phyloP scores from a whole-genome alignment of 2,113 vertebrate genomes.

The Cygnus buccinator region DNA sequence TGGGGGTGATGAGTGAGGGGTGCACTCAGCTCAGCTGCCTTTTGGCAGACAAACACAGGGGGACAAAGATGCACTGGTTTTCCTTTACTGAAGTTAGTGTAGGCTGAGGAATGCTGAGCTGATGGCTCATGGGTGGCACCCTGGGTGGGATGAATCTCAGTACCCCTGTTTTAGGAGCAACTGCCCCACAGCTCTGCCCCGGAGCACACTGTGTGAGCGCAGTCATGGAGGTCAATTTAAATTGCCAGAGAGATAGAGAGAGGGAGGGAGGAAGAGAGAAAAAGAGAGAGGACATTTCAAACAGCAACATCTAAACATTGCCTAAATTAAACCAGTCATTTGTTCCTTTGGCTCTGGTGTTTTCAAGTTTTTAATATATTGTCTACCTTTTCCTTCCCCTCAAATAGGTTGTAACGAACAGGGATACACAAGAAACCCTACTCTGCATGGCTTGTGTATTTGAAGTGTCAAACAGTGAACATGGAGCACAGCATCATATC shows the following conservation, averaged over 20 bases:
- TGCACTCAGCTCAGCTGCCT: neutral
- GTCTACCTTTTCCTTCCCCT: neutral
- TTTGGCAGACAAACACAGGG: neutral
- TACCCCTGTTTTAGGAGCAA: fast-evolving
- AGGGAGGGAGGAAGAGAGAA: neutral
- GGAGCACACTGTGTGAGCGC: fast-evolving
- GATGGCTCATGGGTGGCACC: neutral
- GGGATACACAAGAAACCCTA: constrained; percentile 98
- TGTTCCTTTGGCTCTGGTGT: neutral
- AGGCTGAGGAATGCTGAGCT: neutral
- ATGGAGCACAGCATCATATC: constrained; percentile 98
- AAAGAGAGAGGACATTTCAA: fast-evolving
- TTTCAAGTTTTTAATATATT: neutral
- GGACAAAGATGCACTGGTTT: fast-evolving
- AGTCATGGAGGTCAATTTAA: fast-evolving
- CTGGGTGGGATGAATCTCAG: neutral
- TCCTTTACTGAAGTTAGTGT: neutral
- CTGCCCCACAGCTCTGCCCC: neutral
- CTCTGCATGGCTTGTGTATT: constrained; percentile 99
- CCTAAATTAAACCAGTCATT: neutral
- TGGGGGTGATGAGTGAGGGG: neutral
- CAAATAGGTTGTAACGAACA: constrained; percentile 95
- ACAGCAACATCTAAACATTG: neutral
- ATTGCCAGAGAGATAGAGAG: neutral
- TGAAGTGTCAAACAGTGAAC: constrained; percentile 98